Percentiles rank a stretch among this genome's conserved stretches.
These are phyloP conservation scores for Urocyon cinereoargenteus DNA, from an alignment of 2,797 vertebrate genomes.

Conservation along the genomic window DNA sequence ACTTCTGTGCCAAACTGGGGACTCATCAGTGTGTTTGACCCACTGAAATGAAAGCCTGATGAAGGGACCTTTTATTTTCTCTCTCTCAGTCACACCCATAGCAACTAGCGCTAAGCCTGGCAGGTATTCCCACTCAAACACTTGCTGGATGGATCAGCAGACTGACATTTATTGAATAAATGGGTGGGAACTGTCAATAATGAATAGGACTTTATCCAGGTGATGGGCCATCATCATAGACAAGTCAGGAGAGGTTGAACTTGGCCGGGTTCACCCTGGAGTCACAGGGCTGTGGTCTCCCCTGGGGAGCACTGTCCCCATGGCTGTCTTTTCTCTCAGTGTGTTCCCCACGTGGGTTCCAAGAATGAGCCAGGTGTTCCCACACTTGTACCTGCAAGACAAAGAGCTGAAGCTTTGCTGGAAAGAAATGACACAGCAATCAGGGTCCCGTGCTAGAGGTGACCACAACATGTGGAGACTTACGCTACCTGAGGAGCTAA, in stretches of 20 bases:
- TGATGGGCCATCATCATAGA: not conserved
- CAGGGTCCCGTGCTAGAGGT: rapidly evolving
- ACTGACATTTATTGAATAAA: not conserved
- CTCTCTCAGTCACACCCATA: not conserved
- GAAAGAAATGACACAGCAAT: not conserved
- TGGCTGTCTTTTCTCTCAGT: not conserved
- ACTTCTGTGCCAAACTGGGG: not conserved
- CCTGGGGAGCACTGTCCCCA: not conserved
- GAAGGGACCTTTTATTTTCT: not conserved
- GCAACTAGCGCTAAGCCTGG: not conserved
- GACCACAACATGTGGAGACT: not conserved
- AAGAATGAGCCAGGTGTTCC: not conserved
- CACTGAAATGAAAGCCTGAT: not conserved
- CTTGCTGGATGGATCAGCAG: not conserved
- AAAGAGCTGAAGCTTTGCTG: not conserved
- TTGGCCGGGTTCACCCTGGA: not conserved
- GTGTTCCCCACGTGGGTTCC: not conserved
- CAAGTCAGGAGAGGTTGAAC: not conserved
- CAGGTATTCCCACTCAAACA: not conserved
- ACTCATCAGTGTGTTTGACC: not conserved
- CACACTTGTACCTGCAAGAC: not conserved
- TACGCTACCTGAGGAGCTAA: not conserved
- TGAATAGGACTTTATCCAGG: not conserved
- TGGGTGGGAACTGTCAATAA: not conserved
- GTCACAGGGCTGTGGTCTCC: not conserved